Base-by-base conservation (phyloP, 2,797 vertebrate genomes). In the Anisognathus igniventris region DNA sequence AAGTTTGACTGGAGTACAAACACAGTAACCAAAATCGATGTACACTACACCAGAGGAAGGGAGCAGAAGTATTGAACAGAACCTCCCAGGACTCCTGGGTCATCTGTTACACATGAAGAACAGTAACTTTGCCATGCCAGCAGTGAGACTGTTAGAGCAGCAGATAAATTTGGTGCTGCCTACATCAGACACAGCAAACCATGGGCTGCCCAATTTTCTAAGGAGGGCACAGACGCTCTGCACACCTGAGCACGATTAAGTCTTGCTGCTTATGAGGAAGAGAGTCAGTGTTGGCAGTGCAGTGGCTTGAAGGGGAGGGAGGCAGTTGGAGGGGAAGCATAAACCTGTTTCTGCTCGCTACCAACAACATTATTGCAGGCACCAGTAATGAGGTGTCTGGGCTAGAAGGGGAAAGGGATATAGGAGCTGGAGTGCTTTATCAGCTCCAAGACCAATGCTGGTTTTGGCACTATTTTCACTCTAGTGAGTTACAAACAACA, bases 221-320 rank as follows among this genome's bases (percentile, higher is more conserved):
- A 96, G 93, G 92, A 96, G 86, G 90, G 85, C 84, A 97, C 94
- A 97, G 94, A 92, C 73, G 60, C 82, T 93, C 93, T 40, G 51
- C 93, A 90, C 97, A 98, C 97, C 97, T 98, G 97, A 98, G 97
- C 96, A 97, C 45, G 21, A 97, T 98, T 98, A 98, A 94, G 86
- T 76, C 91, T 96, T 66, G 50, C 78, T 76, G 95, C 93, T 97
- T 45, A 95, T 58, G 85, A 94, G 92, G 86, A 92, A 53, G 40
- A 78, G 88, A 95, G 88, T 82, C 81, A 6, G 61, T 44, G 71
- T 71, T 97, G 94, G 95, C 97, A 97, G 67, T 4, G 64, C 62
- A 5, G 20, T 57, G 70, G 42, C 73, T 96, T 57, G 68, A 92
- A 91, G 67, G 56, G 39, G 73, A 87, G 91, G 95, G 77, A 92